phyloP scores from a whole-genome alignment of 2,888 invertebrate genomes.

The Drosophila kambysellisi region DNA sequence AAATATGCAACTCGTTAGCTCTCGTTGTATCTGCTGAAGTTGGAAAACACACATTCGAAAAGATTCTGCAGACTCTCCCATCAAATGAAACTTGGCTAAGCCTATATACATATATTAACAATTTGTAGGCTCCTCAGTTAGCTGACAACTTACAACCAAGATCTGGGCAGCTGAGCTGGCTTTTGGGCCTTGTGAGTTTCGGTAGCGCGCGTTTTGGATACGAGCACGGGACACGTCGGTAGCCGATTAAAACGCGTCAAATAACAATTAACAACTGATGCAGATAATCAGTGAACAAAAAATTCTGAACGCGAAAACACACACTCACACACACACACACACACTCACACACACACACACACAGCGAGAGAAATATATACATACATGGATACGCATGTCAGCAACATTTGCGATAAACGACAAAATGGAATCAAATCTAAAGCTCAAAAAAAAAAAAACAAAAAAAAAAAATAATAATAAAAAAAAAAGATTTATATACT shows the following conservation, averaged over 20 bases:
- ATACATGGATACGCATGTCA: slow-evolving; percentile 44
- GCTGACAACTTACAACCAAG: neutral
- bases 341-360: slow-evolving; percentile 26
- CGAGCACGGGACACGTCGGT: slow-evolving; percentile 73
- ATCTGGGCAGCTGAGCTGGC: neutral
- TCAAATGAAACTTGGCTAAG: too few species aligned
- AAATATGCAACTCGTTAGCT: neutral
- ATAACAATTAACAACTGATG: slow-evolving; percentile 85
- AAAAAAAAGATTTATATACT: slow-evolving; percentile 49
- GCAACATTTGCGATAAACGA: slow-evolving; percentile 78
- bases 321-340: too few species aligned
- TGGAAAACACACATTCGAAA: neutral
- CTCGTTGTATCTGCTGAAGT: neutral
- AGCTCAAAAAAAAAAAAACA: slow-evolving; percentile 69
- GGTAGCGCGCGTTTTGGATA: slow-evolving; percentile 33
- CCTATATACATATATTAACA: neutral
- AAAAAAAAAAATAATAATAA: slow-evolving; percentile 34
- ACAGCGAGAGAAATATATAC: slow-evolving; percentile 30
- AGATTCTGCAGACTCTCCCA: too few species aligned
- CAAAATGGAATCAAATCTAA: slow-evolving; percentile 80
- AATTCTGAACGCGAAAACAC: slow-evolving; percentile 76
- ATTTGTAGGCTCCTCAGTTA: neutral
- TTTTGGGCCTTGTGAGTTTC: neutral
- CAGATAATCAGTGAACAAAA: slow-evolving; percentile 83
- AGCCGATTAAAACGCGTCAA: slow-evolving; percentile 84